Conservation (phyloP, 2,113 vertebrate species). For the Trogon melanurus region DNA sequence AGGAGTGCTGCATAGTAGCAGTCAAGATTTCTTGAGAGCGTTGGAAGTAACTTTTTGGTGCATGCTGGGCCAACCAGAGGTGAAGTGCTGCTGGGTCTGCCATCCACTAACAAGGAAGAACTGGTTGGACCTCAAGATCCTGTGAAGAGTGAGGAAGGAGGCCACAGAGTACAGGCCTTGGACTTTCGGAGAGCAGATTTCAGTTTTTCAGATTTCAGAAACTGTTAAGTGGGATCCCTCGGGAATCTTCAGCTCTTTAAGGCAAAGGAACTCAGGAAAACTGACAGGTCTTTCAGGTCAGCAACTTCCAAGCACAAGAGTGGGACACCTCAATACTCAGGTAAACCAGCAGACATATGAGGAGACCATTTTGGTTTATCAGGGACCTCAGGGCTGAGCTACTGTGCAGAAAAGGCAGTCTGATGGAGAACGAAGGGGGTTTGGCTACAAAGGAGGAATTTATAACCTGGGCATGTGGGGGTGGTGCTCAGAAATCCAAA, state of each 20-base stretch:
- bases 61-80: background rate
- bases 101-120: background rate
- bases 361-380: background rate
- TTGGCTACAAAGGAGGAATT: background rate
- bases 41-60: background rate
- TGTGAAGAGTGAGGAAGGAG: background rate
- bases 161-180: background rate
- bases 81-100: background rate
- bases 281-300: background rate
- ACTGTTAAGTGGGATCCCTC: background rate
- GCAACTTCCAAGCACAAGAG: background rate
- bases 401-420: background rate
- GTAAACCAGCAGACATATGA: background rate
- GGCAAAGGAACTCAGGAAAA: background rate
- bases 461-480: background rate
- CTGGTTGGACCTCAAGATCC: background rate
- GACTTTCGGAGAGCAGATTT: background rate
- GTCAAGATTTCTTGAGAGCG: background rate
- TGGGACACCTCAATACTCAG: background rate
- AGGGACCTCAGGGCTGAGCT: background rate
- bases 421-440: background rate
- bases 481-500: background rate
- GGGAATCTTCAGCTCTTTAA: background rate
- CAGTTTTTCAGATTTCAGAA: background rate
- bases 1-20: background rate